Evolutionary conservation across 2,888 invertebrate species (phyloP).

Genomic region (Epinotia ramella): DNA sequence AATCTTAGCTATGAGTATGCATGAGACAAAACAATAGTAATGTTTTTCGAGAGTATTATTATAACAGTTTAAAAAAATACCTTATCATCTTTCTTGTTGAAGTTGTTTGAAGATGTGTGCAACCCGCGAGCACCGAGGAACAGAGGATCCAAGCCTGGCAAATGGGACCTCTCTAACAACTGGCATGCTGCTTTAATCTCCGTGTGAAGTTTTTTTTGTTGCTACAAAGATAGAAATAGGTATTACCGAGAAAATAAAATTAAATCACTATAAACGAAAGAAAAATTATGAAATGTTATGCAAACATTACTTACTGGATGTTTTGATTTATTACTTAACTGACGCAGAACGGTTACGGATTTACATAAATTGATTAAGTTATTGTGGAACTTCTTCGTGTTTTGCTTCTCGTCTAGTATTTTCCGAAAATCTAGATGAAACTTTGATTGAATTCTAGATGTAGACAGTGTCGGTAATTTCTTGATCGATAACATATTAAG

Average conservation of each 20-base stretch:
- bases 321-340: constrained; percentile 64
- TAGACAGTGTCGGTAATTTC: constrained; percentile 66
- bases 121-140: constrained; percentile 55
- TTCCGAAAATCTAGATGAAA: constrained; percentile 58
- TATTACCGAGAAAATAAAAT: neutral
- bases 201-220: constrained; percentile 67
- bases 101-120: constrained; percentile 62
- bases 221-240: constrained; percentile 55
- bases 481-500: constrained; percentile 73
- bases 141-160: constrained; percentile 67
- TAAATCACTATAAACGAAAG: neutral
- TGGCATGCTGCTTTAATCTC: constrained; percentile 86
- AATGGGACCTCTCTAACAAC: constrained; percentile 81
- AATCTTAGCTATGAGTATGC: too few species aligned
- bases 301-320: constrained; percentile 64
- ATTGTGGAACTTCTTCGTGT: constrained; percentile 61
- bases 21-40: too few species aligned
- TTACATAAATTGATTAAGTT: constrained; percentile 68
- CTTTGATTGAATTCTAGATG: constrained; percentile 70
- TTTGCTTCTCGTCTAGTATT: constrained; percentile 57
- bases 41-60: too few species aligned
- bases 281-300: constrained; percentile 49
- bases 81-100: constrained; percentile 61
- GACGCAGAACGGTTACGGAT: constrained; percentile 70
- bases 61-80: constrained; percentile 45